These are phyloP conservation scores for Hemicordylus capensis DNA, from an alignment of 2,113 vertebrate species.

Conservation along the genomic window DNA sequence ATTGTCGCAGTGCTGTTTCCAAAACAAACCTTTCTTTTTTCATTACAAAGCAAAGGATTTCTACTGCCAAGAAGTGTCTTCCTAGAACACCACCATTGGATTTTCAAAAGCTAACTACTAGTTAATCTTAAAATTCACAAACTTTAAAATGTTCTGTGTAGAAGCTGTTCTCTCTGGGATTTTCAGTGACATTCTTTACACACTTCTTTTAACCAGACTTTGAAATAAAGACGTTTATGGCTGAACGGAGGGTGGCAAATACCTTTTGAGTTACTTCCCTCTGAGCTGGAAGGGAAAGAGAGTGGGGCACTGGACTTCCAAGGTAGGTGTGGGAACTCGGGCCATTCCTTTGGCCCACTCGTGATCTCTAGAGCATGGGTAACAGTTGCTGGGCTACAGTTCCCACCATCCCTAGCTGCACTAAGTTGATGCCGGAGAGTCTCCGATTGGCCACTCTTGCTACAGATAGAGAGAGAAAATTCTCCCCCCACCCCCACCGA, in stretches of 20 bases:
- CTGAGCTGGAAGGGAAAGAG: no score
- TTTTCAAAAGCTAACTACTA: not conserved
- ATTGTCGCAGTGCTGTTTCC: rapidly evolving
- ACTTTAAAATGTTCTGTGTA: no score
- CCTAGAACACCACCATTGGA: rapidly evolving
- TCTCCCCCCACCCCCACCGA: no score
- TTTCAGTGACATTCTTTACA: rapidly evolving
- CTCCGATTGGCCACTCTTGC: no score
- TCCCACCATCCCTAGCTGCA: no score
- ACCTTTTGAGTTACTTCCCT: not conserved
- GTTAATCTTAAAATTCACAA: not conserved
- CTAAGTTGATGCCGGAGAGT: no score
- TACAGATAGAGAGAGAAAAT: no score
- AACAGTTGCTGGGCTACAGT: no score
- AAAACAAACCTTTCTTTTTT: not conserved
- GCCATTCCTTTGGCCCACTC: no score
- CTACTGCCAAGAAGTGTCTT: not conserved
- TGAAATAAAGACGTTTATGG: rapidly evolving
- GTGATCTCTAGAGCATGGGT: no score
- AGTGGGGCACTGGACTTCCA: no score
- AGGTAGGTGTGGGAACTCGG: no score
- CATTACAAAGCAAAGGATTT: not conserved
- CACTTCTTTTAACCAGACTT: rapidly evolving
- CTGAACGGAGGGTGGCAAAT: not conserved
- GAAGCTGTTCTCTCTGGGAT: not conserved